These are phyloP conservation scores for Brenthis hecate DNA, from an alignment of 2,888 invertebrate genomes.

Conservation along the genomic window DNA sequence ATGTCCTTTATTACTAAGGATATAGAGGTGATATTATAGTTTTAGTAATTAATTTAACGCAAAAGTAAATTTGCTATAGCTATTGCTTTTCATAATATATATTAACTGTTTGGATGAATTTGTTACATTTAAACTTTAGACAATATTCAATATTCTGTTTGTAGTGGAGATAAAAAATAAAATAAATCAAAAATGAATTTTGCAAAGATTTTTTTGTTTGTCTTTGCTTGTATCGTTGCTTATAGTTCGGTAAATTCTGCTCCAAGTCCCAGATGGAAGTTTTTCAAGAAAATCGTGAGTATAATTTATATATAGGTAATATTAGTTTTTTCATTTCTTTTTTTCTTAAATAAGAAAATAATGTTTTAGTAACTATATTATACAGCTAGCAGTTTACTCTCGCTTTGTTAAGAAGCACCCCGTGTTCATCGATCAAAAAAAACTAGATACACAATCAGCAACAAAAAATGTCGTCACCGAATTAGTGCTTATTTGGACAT, in stretches of 20 bases:
- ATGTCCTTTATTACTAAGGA: background rate
- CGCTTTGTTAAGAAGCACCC: too few species aligned
- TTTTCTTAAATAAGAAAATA: too few species aligned
- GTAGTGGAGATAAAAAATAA: too few species aligned
- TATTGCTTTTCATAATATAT: constrained; percentile 11
- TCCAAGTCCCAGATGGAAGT: constrained; percentile 48
- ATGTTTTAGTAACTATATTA: too few species aligned
- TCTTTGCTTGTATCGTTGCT: constrained; percentile 44
- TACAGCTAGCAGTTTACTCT: too few species aligned
- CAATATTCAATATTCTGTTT: background rate
- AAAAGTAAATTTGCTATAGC: background rate
- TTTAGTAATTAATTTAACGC: background rate
- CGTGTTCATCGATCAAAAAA: too few species aligned
- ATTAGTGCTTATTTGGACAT: too few species aligned
- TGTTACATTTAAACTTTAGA: constrained; percentile 1
- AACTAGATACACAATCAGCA: too few species aligned
- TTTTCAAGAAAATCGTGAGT: constrained; percentile 50
- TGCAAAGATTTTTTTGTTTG: constrained; percentile 43
- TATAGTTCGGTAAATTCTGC: constrained; percentile 42
- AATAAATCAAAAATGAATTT: constrained; percentile 51
- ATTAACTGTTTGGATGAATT: background rate
- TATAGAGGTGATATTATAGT: background rate
- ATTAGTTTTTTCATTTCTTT: background rate
- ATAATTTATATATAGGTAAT: background rate
- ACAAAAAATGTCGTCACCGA: too few species aligned